Conservation (phyloP, 2,797 vertebrate genomes). For the Apogon hyalosoma region DNA sequence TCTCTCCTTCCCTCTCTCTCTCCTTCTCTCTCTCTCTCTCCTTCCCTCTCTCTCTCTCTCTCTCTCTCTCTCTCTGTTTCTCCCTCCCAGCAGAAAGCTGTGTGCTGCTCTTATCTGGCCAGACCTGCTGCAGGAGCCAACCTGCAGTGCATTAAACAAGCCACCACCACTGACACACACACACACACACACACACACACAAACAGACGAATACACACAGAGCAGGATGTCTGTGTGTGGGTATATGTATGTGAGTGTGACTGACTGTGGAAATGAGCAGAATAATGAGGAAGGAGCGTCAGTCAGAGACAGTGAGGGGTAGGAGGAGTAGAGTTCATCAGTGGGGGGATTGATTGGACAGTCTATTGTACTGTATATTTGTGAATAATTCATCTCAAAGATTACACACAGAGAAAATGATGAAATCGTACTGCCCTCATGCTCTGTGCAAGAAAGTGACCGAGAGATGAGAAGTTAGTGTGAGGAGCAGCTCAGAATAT, state of each 20-base stretch:
- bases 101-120: slow-evolving; percentile 83
- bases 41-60: slow-evolving; percentile 15
- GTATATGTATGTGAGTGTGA: slow-evolving; percentile 24
- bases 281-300: slow-evolving; percentile 74
- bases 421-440: slow-evolving; percentile 27
- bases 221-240: slow-evolving; percentile 22
- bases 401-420: slow-evolving; percentile 48
- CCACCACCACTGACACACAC: slow-evolving; percentile 63
- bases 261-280: slow-evolving; percentile 70
- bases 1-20: slow-evolving; percentile 4
- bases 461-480: slow-evolving; percentile 41
- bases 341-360: slow-evolving; percentile 56
- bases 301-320: slow-evolving; percentile 58
- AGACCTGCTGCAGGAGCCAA: slow-evolving; percentile 84
- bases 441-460: slow-evolving; percentile 39
- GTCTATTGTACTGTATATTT: slow-evolving; percentile 63
- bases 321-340: slow-evolving; percentile 67
- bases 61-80: slow-evolving; percentile 22
- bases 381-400: slow-evolving; percentile 62
- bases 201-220: slow-evolving; percentile 40
- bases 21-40: slow-evolving; percentile 31
- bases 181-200: slow-evolving; percentile 42
- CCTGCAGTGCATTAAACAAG: slow-evolving; percentile 85
- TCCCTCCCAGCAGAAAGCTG: slow-evolving; percentile 74
- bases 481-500: slow-evolving; percentile 10